phyloP scores from a whole-genome alignment of 2,888 invertebrate species.

The Eledona agricola region DNA sequence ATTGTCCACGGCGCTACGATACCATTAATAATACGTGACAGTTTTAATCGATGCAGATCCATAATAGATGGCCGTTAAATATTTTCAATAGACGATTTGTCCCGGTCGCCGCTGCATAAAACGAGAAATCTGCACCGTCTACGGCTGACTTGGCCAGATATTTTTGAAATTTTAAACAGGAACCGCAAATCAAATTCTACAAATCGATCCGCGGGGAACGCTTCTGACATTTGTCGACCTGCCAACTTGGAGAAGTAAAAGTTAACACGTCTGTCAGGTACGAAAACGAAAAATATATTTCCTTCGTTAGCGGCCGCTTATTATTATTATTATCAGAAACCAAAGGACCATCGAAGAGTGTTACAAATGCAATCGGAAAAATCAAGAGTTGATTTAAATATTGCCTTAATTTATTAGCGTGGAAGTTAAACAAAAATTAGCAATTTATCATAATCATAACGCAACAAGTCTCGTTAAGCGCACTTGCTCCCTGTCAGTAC shows the following conservation, averaged over 20 bases:
- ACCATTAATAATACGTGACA: slow-evolving; percentile 31
- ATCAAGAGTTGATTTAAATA: no score
- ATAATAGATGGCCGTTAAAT: slow-evolving; percentile 20
- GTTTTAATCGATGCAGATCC: slow-evolving; percentile 28
- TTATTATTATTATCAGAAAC: no score
- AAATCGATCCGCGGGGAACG: slow-evolving; percentile 10
- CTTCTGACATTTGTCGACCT: slow-evolving; percentile 4
- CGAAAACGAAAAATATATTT: no score
- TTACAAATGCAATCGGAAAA: no score
- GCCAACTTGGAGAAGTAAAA: slow-evolving; percentile 11
- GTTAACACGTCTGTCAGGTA: no score
- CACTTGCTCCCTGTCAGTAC: no score
- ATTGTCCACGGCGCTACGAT: slow-evolving; percentile 21
- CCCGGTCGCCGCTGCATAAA: slow-evolving; percentile 11
- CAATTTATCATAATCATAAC: no score
- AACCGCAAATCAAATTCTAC: slow-evolving; percentile 5
- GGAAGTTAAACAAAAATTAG: no score
- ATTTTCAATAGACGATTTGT: slow-evolving; percentile 24
- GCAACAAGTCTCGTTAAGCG: no score
- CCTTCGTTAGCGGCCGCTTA: no score
- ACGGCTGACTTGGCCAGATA: slow-evolving; percentile 4
- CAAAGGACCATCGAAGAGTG: no score
- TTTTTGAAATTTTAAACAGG: slow-evolving; percentile 21
- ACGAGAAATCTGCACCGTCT: slow-evolving; percentile 10
- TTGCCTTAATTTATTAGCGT: no score